These are phyloP conservation scores for Polyodon spathula DNA, from an alignment of 2,113 vertebrate genomes.

Conservation along the genomic window DNA sequence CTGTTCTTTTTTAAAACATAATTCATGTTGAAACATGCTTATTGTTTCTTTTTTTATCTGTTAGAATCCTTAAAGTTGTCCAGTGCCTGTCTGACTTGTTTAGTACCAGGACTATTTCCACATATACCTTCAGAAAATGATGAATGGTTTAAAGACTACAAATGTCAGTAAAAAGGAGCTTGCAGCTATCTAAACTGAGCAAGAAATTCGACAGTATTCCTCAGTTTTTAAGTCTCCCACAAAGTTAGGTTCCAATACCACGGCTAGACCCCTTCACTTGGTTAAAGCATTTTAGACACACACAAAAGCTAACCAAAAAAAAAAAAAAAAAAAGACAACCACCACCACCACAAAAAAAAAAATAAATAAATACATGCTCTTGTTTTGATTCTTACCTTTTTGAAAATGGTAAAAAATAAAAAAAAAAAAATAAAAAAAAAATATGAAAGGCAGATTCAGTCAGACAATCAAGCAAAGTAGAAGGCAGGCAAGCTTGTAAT, in stretches of 20 bases:
- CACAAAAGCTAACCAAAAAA: neutral
- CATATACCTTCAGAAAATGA: conserved; percentile 11
- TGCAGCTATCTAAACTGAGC: neutral
- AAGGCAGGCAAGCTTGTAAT: conserved; percentile 31
- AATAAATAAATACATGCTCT: neutral
- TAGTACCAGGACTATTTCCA: conserved; percentile 14
- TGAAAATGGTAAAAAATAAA: neutral
- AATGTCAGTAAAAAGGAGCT: neutral
- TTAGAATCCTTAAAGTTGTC: neutral
- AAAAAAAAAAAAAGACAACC: neutral
- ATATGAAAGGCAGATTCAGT: conserved; percentile 22
- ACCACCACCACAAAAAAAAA: neutral
- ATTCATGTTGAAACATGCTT: conserved; percentile 2
- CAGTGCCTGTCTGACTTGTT: conserved; percentile 6
- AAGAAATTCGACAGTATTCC: neutral
- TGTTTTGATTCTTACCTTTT: neutral
- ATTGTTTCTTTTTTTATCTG: neutral
- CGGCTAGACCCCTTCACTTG: neutral
- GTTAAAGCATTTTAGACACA: neutral
- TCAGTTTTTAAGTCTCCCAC: conserved; percentile 4
- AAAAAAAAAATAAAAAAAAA: neutral
- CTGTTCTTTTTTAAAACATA: conserved; percentile 18
- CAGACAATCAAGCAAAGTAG: conserved; percentile 31
- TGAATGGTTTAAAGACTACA: conserved; percentile 2
- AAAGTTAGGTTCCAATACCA: neutral